Evolutionary conservation across 2,113 vertebrate genomes (phyloP).

Genomic region (Leucopsar rothschildi): DNA sequence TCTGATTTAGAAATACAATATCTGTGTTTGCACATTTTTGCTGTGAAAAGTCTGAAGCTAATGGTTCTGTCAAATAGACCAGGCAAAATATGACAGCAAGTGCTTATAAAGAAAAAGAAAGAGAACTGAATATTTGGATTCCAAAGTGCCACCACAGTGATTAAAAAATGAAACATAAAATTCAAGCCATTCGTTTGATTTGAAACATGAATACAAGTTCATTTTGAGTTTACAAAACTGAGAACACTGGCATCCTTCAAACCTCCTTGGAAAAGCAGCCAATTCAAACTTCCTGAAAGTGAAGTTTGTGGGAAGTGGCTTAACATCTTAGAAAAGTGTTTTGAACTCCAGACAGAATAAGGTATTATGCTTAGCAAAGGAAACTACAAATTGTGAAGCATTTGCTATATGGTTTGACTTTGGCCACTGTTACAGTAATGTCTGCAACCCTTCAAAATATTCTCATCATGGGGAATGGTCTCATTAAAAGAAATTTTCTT

Average conservation of each 20-base stretch:
- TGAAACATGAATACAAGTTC: constrained; percentile 48
- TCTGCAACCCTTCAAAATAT: background rate
- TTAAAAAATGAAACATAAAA: constrained; percentile 34
- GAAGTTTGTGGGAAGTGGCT: constrained; percentile 35
- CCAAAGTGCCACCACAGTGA: background rate
- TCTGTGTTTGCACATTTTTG: background rate
- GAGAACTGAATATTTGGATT: background rate
- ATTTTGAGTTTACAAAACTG: constrained; percentile 54
- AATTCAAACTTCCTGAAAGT: constrained; percentile 61
- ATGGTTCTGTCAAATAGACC: background rate
- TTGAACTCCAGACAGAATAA: constrained; percentile 32
- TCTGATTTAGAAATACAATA: background rate
- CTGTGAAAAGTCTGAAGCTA: background rate
- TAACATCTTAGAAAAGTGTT: constrained; percentile 32
- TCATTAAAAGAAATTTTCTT: background rate
- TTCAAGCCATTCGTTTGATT: constrained; percentile 22
- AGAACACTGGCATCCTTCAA: constrained; percentile 53
- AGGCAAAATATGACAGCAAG: background rate
- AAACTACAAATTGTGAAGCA: constrained; percentile 26
- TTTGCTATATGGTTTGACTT: constrained; percentile 11
- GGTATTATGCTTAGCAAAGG: constrained; percentile 12
- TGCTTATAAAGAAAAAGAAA: background rate
- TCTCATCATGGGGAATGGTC: background rate
- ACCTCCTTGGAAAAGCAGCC: constrained; percentile 35
- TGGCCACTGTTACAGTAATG: background rate